These are phyloP conservation scores for Yasuhikotakia modesta DNA, from an alignment of 2,797 vertebrate species.

Conservation along the genomic window DNA sequence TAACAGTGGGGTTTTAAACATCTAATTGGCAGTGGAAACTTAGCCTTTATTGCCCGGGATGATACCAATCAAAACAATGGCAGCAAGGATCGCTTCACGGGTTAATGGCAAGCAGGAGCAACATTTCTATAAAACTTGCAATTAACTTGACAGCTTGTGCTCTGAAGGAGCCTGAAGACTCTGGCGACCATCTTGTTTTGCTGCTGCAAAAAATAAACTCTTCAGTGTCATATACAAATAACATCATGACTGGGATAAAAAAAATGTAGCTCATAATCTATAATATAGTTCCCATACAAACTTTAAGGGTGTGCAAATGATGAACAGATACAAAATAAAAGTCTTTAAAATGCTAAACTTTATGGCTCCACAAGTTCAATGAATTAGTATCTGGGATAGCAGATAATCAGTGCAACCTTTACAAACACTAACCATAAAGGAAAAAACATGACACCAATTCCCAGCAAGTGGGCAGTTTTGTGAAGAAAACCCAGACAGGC, in stretches of 20 bases:
- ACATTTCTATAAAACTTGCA: slow-evolving; percentile 62
- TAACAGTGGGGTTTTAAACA: slow-evolving; percentile 58
- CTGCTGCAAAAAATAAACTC: slow-evolving; percentile 39
- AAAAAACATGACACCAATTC: neutral
- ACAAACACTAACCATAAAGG: neutral
- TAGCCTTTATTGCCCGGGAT: slow-evolving; percentile 59
- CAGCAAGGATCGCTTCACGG: slow-evolving; percentile 59
- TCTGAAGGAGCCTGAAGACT: slow-evolving; percentile 51
- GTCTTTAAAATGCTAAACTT: too few relatives aligned
- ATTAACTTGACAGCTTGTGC: slow-evolving; percentile 63
- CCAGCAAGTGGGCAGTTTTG: slow-evolving; percentile 1
- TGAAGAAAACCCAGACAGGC: neutral
- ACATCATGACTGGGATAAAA: slow-evolving; percentile 28
- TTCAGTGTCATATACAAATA: slow-evolving; percentile 48
- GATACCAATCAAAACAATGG: slow-evolving; percentile 63
- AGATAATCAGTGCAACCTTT: too few relatives aligned
- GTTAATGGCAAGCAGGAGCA: slow-evolving; percentile 58
- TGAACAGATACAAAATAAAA: too few relatives aligned
- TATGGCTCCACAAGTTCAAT: too few relatives aligned
- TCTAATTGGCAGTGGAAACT: slow-evolving; percentile 60
- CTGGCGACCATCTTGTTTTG: slow-evolving; percentile 51
- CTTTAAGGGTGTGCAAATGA: neutral
- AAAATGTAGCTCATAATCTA: slow-evolving; percentile 22
- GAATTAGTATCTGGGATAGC: too few relatives aligned
- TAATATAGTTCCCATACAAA: slow-evolving; percentile 10